These are phyloP conservation scores for Amphimallon solstitiale DNA, from an alignment of 2,888 invertebrate species.

Conservation along the genomic window DNA sequence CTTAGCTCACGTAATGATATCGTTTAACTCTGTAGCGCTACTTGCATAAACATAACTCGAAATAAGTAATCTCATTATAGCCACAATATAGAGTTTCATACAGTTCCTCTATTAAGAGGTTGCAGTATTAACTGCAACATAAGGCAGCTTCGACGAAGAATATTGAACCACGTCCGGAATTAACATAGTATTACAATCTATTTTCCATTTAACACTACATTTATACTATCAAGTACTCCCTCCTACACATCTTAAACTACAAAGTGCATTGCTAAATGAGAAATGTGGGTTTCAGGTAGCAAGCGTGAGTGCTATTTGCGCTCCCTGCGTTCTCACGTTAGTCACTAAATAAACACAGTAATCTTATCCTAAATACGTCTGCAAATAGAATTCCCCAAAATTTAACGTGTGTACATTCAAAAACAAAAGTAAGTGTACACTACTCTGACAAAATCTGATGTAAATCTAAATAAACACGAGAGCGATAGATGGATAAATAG, in stretches of 20 bases:
- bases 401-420: neutral
- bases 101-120: slow-evolving; percentile 5
- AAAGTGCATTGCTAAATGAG: slow-evolving; percentile 46
- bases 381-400: slow-evolving; percentile 52
- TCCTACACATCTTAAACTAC: slow-evolving; percentile 35
- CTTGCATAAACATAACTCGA: slow-evolving; percentile 33
- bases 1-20: slow-evolving; percentile 10
- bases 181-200: slow-evolving; percentile 43
- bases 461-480: too few species aligned
- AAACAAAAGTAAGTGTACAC: too few species aligned
- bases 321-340: slow-evolving; percentile 55
- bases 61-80: slow-evolving; percentile 39
- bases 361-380: slow-evolving; percentile 58
- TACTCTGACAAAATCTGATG: too few species aligned
- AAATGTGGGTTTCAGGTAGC: slow-evolving; percentile 37
- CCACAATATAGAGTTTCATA: slow-evolving; percentile 20
- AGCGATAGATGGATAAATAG: too few species aligned
- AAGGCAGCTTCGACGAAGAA: slow-evolving; percentile 26
- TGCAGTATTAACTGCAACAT: too few species aligned
- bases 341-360: slow-evolving; percentile 59
- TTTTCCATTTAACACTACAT: slow-evolving; percentile 27
- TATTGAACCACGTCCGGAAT: slow-evolving; percentile 39
- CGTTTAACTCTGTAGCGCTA: slow-evolving; percentile 11
- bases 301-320: slow-evolving; percentile 13
- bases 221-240: slow-evolving; percentile 19